These are phyloP conservation scores for Carduelis carduelis DNA, from an alignment of 2,797 vertebrate genomes.

Conservation along the genomic window DNA sequence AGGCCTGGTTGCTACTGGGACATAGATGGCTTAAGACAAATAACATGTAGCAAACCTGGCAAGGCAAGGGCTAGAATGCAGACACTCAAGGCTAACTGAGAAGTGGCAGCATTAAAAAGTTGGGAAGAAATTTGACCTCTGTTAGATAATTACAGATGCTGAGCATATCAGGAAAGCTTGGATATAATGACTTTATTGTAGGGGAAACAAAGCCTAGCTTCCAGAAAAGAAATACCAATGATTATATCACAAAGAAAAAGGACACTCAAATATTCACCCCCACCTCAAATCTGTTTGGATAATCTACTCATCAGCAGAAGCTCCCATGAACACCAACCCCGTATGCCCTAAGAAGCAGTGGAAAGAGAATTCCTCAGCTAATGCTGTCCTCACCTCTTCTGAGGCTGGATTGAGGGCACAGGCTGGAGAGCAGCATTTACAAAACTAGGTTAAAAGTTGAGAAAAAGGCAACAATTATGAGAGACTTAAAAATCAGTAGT, in stretches of 20 bases:
- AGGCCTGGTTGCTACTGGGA: not conserved
- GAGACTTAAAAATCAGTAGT: not conserved
- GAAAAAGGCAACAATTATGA: slow-evolving; percentile 15
- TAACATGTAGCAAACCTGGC: not conserved
- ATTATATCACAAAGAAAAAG: not conserved
- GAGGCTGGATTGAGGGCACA: not conserved
- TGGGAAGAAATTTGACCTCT: not conserved
- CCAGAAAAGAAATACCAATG: not conserved
- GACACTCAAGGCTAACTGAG: not conserved
- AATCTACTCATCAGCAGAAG: not conserved
- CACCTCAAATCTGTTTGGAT: not conserved
- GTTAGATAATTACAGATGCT: not conserved
- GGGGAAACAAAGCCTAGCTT: not conserved
- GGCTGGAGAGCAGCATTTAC: not conserved
- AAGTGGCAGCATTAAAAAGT: not conserved
- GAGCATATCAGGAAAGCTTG: not conserved
- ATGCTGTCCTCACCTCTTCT: not conserved
- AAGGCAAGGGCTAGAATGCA: not conserved
- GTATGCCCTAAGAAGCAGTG: not conserved
- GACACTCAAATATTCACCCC: not conserved
- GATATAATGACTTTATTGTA: not conserved
- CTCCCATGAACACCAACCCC: not conserved
- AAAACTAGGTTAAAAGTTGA: not conserved
- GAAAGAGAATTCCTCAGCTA: not conserved
- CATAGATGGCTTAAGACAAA: not conserved